Percentiles rank a stretch among this genome's conserved stretches.
phyloP scores from a whole-genome alignment of 2,888 invertebrate genomes.

The Plebejus argus region DNA sequence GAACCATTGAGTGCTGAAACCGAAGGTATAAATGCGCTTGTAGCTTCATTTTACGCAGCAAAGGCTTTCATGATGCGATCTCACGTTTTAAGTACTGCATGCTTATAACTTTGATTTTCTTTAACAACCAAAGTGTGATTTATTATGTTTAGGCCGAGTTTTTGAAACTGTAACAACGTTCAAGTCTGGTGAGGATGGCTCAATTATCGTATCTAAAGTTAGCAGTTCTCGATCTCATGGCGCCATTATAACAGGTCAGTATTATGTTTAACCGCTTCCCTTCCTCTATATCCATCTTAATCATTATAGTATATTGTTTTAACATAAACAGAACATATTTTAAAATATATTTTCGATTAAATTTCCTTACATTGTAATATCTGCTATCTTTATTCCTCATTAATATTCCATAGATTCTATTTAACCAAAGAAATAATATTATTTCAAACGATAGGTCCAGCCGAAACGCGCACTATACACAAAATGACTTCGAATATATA shows the following conservation, averaged over 20 bases:
- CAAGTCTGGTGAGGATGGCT: conserved; percentile 73
- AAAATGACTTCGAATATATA: conserved; percentile 83
- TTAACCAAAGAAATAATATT: conserved; percentile 43
- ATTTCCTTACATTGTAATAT: conserved; percentile 53
- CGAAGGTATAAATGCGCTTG: conserved; percentile 75
- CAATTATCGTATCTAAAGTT: conserved; percentile 78
- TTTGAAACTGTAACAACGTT: conserved; percentile 79
- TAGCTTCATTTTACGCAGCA: conserved; percentile 61
- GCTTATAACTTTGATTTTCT: conserved; percentile 62
- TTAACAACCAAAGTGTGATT: conserved; percentile 76
- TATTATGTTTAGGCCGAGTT: conserved; percentile 79
- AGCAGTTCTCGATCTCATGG: conserved; percentile 83
- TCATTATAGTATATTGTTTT: neutral
- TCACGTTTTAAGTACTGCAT: conserved; percentile 68
- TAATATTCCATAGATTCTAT: conserved; percentile 18
- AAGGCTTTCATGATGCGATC: conserved; percentile 68
- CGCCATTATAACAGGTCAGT: conserved; percentile 84
- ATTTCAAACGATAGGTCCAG: conserved; percentile 83
- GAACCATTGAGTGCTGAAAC: conserved; percentile 76
- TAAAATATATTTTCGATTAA: conserved; percentile 39
- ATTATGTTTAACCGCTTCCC: conserved; percentile 64
- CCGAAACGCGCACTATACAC: conserved; percentile 84
- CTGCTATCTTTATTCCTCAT: conserved; percentile 37
- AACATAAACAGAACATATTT: conserved; percentile 10
- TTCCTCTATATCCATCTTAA: conserved; percentile 45